Evolutionary conservation across 2,113 vertebrate genomes (phyloP).

Genomic region (Malurus elegans): DNA sequence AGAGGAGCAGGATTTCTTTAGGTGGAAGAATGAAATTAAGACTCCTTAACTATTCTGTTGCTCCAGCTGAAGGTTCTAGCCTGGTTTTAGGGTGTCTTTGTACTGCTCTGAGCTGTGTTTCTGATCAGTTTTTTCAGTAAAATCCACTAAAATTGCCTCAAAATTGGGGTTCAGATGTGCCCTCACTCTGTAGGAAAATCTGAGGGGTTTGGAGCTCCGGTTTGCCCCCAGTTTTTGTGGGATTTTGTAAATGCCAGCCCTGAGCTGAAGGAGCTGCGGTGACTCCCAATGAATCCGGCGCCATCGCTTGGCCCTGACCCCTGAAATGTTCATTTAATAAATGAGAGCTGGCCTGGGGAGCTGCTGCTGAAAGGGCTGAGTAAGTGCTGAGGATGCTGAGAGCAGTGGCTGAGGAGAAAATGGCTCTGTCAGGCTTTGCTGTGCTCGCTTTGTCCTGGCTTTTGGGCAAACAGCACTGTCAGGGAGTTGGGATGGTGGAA

Average conservation of each 20-base stretch:
- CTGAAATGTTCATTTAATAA: not conserved
- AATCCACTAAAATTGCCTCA: not conserved
- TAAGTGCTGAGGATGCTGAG: not conserved
- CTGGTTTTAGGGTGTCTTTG: not conserved
- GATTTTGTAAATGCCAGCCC: accelerated
- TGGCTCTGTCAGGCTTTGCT: not conserved
- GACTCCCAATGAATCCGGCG: not conserved
- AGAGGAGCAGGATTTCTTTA: not conserved
- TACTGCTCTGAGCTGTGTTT: not conserved
- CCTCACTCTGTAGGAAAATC: accelerated
- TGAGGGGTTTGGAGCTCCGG: not conserved
- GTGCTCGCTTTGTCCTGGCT: accelerated
- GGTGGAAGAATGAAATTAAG: not conserved
- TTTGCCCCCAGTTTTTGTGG: not conserved
- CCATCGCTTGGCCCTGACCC: not conserved
- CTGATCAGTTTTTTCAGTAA: not conserved
- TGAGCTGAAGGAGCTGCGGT: not conserved
- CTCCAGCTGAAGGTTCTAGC: not conserved
- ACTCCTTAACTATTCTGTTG: not conserved
- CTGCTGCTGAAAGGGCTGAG: not conserved
- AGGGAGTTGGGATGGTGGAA: not conserved
- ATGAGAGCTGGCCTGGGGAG: not conserved
- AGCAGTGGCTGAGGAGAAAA: not conserved
- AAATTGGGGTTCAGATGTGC: not conserved
- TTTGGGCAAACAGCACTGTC: not conserved